Conservation (phyloP, 30 jellyfish, hydroid and myxozoan genomes). For the Rhopilema esculentum region DNA sequence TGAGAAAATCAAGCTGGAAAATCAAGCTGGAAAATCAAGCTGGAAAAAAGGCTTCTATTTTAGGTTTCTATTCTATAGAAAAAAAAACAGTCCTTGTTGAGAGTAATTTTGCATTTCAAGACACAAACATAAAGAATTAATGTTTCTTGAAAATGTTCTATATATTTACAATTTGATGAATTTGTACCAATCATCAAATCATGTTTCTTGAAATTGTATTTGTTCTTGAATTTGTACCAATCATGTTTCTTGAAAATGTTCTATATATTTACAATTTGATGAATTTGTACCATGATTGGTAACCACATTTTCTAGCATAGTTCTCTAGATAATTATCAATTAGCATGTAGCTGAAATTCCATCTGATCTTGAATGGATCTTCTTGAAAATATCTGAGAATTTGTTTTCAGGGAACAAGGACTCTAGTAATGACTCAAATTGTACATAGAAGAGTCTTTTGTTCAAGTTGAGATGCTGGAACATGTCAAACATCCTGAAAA, state of each 20-base stretch:
- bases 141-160: neutral
- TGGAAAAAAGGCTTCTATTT: no score
- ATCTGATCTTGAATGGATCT: conserved; percentile 77
- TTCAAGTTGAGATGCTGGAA: conserved; percentile 87
- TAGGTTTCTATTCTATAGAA: no score
- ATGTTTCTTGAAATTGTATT: neutral
- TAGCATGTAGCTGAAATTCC: neutral
- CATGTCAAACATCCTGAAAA: conserved; percentile 86
- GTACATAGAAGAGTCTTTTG: conserved; percentile 80
- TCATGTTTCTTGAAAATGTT: neutral
- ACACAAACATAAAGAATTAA: no score
- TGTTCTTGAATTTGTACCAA: conserved; percentile 68
- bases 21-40: no score
- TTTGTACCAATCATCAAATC: neutral
- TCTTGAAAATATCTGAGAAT: conserved; percentile 80
- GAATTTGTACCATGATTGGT: neutral
- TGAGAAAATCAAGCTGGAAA: no score
- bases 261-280: neutral
- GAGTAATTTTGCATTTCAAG: no score
- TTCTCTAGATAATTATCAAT: neutral
- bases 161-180: neutral
- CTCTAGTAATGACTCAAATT: conserved; percentile 87
- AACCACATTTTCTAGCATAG: no score
- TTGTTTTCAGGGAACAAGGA: conserved; percentile 88
- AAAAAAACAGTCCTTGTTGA: no score